Percentiles rank a stretch among this genome's conserved stretches.
Conservation (phyloP, 2,797 vertebrate genomes). For the Enteromius thamalakanensis region DNA sequence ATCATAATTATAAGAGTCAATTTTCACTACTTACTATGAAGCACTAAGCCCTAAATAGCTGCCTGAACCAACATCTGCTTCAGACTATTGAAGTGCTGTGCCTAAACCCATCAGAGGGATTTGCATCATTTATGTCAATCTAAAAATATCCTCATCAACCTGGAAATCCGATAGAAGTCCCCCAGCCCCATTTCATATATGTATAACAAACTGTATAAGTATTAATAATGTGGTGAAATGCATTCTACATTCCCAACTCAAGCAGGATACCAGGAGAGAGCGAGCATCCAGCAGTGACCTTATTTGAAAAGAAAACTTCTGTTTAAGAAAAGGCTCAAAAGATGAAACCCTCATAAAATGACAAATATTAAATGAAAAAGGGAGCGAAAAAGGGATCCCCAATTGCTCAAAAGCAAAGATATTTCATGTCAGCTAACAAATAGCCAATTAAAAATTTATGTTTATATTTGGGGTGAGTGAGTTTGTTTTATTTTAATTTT, state of each 20-base stretch:
- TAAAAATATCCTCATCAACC: constrained; percentile 38
- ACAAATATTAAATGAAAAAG: neutral
- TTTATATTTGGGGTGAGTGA: constrained; percentile 7
- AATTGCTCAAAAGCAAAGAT: neutral
- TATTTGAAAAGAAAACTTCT: neutral
- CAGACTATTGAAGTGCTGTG: constrained; percentile 21
- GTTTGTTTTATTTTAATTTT: neutral
- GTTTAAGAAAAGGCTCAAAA: neutral
- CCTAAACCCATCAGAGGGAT: constrained; percentile 32
- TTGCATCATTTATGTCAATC: constrained; percentile 33
- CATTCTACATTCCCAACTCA: neutral
- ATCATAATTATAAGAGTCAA: constrained; percentile 12
- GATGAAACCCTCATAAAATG: neutral
- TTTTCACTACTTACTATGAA: constrained; percentile 1
- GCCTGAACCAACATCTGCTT: constrained; percentile 24
- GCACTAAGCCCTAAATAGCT: constrained; percentile 25
- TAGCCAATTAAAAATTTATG: neutral
- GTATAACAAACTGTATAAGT: neutral
- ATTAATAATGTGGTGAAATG: too few species aligned
- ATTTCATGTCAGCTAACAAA: neutral
- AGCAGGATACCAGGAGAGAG: neutral
- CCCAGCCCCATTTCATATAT: neutral
- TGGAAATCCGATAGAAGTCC: neutral
- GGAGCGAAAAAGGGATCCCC: neutral
- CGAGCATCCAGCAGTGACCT: neutral